Conservation (phyloP, 2,888 invertebrate genomes). For the Pachliopta kotzebuea region DNA sequence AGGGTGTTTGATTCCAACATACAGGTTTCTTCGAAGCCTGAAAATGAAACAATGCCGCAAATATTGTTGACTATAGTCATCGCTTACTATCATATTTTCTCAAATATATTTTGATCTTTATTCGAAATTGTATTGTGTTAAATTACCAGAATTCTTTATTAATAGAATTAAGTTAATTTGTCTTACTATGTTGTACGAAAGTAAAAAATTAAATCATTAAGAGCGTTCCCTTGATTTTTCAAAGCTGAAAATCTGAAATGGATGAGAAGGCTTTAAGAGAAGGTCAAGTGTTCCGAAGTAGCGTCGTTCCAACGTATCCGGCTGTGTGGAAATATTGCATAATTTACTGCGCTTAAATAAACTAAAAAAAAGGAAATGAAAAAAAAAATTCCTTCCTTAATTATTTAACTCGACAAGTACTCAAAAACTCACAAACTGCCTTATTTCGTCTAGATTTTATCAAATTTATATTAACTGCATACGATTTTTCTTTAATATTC, state of each 20-base stretch:
- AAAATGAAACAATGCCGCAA: too few relatives aligned
- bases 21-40: too few relatives aligned
- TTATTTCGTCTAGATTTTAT: too few relatives aligned
- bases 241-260: constrained; percentile 3
- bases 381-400: not conserved
- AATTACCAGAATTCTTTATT: not conserved
- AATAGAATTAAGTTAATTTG: not conserved
- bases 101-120: too few relatives aligned
- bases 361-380: not conserved
- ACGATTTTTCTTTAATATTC: too few relatives aligned
- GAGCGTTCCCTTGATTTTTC: constrained; percentile 7
- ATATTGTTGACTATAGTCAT: too few relatives aligned
- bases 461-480: too few relatives aligned
- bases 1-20: too few relatives aligned
- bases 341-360: constrained; percentile 1
- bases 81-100: too few relatives aligned
- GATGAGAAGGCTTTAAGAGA: not conserved
- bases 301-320: not conserved
- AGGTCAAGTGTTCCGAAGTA: constrained; percentile 9
- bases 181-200: not conserved
- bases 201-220: not conserved
- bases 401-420: not conserved
- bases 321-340: not conserved
- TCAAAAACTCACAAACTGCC: too few relatives aligned
- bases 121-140: too few relatives aligned